phyloP scores from a whole-genome alignment of 2,797 vertebrate genomes.

The Cuculus canorus region DNA sequence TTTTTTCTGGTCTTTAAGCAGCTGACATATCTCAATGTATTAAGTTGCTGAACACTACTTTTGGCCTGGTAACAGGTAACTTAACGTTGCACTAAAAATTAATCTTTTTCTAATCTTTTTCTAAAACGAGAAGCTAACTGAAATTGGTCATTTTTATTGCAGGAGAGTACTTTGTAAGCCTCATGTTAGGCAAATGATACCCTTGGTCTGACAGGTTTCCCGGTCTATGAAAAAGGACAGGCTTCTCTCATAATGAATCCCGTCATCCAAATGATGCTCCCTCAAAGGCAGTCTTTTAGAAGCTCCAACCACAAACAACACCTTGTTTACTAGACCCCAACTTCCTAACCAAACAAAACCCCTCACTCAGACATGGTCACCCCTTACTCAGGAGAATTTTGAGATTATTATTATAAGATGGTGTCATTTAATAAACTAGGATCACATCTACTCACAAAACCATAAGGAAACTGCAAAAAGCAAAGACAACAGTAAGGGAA shows the following conservation, averaged over 20 bases:
- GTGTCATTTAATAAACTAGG: neutral
- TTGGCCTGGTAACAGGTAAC: neutral
- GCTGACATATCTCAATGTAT: neutral
- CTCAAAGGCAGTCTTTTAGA: neutral
- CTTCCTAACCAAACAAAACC: neutral
- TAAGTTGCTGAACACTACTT: neutral
- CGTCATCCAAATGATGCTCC: accelerated
- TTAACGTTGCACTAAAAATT: neutral
- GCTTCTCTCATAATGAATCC: neutral
- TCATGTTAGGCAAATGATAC: neutral
- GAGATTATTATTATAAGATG: accelerated
- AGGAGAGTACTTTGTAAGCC: neutral
- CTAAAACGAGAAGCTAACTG: neutral
- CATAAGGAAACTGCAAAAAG: neutral
- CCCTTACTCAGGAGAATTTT: neutral
- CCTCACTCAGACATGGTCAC: neutral
- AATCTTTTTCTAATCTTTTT: neutral
- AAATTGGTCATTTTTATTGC: neutral
- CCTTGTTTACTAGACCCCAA: neutral
- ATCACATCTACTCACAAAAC: neutral
- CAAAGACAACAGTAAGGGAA: neutral
- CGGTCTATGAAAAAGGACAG: neutral
- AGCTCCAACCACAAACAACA: neutral
- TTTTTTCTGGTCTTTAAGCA: neutral
- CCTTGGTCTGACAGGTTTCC: neutral